Evolutionary conservation across 2,888 invertebrate genomes (phyloP).

Genomic region (Leptogaster cylindrica): DNA sequence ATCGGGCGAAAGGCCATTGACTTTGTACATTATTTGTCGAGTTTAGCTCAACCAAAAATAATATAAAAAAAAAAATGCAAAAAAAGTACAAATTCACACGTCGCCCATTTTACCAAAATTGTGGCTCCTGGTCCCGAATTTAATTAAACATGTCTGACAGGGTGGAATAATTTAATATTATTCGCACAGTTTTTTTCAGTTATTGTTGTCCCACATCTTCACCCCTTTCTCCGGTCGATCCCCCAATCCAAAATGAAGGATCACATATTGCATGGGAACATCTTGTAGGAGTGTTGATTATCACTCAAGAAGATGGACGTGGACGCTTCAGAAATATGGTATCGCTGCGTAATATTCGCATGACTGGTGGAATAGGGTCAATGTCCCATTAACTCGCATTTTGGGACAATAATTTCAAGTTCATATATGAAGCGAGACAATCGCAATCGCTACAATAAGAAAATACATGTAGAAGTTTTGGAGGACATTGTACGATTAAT

Average conservation of each 20-base stretch:
- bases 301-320: no score
- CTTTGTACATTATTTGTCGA: no score
- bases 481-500: slow-evolving; percentile 7
- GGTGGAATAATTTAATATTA: neutral
- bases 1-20: neutral
- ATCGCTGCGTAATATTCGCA: slow-evolving; percentile 13
- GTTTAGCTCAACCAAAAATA: no score
- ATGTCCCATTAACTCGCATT: neutral
- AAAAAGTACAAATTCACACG: neutral
- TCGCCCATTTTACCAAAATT: neutral
- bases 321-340: no score
- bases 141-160: neutral
- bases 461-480: neutral
- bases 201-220: no score
- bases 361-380: slow-evolving; percentile 10
- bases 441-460: neutral
- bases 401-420: slow-evolving; percentile 23
- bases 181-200: no score
- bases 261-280: no score
- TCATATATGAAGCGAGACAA: slow-evolving; percentile 10
- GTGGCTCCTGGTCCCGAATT: slow-evolving; percentile 15
- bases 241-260: no score
- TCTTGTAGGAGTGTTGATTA: no score
- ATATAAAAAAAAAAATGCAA: no score
- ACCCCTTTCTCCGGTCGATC: no score